Conservation (phyloP, 2,888 invertebrate species). For the Pseudococcus longispinus region DNA sequence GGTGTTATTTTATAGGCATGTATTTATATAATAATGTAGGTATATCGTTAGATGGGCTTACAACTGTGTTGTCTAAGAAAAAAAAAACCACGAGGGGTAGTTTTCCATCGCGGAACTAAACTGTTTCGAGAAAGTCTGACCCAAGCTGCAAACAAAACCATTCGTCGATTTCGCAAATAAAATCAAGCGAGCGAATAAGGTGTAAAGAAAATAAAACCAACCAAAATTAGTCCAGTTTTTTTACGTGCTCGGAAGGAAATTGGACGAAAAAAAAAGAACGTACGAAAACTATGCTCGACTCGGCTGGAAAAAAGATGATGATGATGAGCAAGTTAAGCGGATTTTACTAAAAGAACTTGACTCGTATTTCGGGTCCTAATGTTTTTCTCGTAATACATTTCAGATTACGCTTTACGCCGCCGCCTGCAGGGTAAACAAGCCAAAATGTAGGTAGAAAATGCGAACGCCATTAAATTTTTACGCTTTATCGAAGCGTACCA, state of each 20-base stretch:
- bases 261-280: background rate
- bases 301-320: background rate
- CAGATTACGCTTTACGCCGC: background rate
- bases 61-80: no score
- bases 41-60: no score
- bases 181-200: background rate
- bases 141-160: background rate
- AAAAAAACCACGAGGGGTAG: no score
- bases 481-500: slow-evolving; percentile 19
- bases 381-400: slow-evolving; percentile 11
- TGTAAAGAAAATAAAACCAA: background rate
- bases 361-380: background rate
- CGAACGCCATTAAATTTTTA: slow-evolving; percentile 15
- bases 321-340: background rate
- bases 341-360: background rate
- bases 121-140: no score
- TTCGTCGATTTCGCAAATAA: background rate
- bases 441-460: background rate
- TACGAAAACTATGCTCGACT: background rate
- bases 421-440: background rate
- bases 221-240: background rate
- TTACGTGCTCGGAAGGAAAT: background rate
- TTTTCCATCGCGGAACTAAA: no score
- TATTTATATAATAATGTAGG: background rate
- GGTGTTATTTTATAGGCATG: background rate